These are phyloP conservation scores for Prionailurus bengalensis DNA, from an alignment of 2,113 vertebrate genomes.

Conservation along the genomic window DNA sequence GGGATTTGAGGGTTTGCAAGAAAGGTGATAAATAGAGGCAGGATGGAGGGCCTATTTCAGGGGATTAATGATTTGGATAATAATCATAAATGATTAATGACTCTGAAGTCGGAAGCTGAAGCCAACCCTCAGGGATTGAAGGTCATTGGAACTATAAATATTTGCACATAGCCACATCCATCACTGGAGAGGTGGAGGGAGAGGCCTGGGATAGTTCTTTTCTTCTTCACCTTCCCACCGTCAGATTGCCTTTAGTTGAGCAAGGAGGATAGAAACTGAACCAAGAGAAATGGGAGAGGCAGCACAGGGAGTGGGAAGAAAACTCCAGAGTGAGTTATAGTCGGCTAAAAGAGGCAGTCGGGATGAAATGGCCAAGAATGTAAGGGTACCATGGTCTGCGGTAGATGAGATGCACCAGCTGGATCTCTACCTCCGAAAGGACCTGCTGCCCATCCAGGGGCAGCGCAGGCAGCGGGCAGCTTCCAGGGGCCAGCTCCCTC, in stretches of 20 bases:
- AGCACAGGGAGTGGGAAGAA: neutral
- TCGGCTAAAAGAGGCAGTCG: neutral
- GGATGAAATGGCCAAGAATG: neutral
- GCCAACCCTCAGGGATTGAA: neutral
- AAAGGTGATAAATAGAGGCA: neutral
- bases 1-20: neutral
- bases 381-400: neutral
- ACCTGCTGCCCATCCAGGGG: neutral
- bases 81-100: neutral
- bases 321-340: neutral
- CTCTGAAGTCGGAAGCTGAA: neutral
- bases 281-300: neutral
- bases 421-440: neutral
- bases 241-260: neutral
- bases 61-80: neutral
- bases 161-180: neutral
- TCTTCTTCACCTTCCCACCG: neutral
- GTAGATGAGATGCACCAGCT: neutral
- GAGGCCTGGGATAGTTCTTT: neutral
- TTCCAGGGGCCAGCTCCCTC: neutral
- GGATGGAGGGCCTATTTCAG: no score
- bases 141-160: neutral
- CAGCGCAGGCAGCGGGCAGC: fast-evolving
- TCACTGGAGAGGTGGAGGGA: neutral
- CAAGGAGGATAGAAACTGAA: neutral